Evolutionary conservation across 2,113 vertebrate species (phyloP).

Genomic region (Stigmatopora nigra): DNA sequence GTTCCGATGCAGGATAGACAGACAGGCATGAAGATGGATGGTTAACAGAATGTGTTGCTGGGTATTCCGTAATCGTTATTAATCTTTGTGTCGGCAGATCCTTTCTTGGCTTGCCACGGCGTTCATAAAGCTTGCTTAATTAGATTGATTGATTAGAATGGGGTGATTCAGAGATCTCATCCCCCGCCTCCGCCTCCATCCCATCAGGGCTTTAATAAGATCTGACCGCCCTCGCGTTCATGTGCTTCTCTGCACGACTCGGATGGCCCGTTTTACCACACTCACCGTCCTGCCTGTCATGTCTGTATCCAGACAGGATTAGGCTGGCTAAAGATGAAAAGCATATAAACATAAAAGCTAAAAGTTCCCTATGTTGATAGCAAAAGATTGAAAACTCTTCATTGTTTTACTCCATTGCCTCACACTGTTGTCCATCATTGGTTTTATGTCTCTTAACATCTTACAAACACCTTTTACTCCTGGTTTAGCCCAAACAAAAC

Average conservation of each 20-base stretch:
- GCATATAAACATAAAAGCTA: constrained; percentile 40
- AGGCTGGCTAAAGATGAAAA: constrained; percentile 43
- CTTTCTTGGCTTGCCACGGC: constrained; percentile 48
- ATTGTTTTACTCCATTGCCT: constrained; percentile 22
- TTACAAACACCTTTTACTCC: constrained; percentile 37
- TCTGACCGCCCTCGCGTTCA: constrained; percentile 52
- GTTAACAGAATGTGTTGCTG: constrained; percentile 59
- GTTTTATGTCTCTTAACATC: constrained; percentile 37
- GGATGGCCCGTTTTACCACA: constrained; percentile 37
- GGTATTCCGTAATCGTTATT: constrained; percentile 65
- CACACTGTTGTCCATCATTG: constrained; percentile 29
- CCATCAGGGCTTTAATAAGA: constrained; percentile 57
- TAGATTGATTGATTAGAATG: constrained; percentile 67
- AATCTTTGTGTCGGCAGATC: constrained; percentile 60
- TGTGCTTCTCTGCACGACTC: constrained; percentile 13
- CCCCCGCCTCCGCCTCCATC: constrained; percentile 42
- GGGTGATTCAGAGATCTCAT: constrained; percentile 58
- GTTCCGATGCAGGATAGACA: constrained; percentile 40
- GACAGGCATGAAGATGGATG: constrained; percentile 50
- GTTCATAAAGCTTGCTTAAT: constrained; percentile 65
- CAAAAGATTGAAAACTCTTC: constrained; percentile 50
- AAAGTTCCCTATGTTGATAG: constrained; percentile 53
- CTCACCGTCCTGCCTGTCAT: constrained; percentile 42
- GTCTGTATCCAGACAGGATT: constrained; percentile 51
- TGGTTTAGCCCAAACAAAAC: constrained; percentile 48